Percentiles rank a stretch among this genome's conserved stretches.
These are phyloP conservation scores for Chironex yamaguchii DNA, from an alignment of 30 jellyfish, hydroid and myxozoan genomes.

Conservation along the genomic window DNA sequence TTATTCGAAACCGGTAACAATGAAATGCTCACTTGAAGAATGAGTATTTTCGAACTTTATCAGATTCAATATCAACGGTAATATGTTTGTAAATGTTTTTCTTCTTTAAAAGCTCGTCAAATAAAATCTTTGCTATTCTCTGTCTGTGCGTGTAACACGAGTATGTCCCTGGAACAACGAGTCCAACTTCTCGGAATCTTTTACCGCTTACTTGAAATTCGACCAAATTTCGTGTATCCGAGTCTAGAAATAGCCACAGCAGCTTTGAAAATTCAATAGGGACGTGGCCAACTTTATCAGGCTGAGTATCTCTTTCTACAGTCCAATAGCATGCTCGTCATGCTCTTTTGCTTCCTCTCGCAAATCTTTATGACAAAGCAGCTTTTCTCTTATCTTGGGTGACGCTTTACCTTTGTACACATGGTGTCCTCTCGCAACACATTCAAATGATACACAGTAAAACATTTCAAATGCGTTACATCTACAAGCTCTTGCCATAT, in stretches of 20 bases:
- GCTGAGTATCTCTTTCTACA: not conserved
- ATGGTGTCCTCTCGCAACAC: slow-evolving; percentile 24
- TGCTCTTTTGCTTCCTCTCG: slow-evolving; percentile 8
- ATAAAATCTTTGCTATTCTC: not conserved
- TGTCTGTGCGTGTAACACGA: not conserved
- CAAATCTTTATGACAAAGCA: slow-evolving; percentile 10
- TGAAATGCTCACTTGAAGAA: not conserved
- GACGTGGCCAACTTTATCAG: not conserved
- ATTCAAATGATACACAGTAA: not conserved
- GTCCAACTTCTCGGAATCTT: not conserved
- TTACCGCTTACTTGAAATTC: slow-evolving; percentile 1
- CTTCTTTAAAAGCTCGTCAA: not conserved
- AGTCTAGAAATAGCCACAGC: not conserved
- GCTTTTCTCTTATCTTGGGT: slow-evolving; percentile 15
- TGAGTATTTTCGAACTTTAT: not conserved
- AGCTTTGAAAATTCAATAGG: not conserved
- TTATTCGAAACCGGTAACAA: not conserved
- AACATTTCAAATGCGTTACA: not conserved
- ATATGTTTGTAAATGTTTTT: not conserved
- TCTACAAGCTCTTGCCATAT: not conserved
- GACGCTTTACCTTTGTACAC: slow-evolving; percentile 9
- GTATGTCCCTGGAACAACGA: not conserved
- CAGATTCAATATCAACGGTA: not conserved
- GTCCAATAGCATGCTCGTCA: not conserved
- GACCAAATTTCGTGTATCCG: not conserved